A percentile compares a stretch with the other conserved stretches of the same genome.
Conservation (phyloP, 2,113 vertebrate genomes). For the Mormyrus lacerda region DNA sequence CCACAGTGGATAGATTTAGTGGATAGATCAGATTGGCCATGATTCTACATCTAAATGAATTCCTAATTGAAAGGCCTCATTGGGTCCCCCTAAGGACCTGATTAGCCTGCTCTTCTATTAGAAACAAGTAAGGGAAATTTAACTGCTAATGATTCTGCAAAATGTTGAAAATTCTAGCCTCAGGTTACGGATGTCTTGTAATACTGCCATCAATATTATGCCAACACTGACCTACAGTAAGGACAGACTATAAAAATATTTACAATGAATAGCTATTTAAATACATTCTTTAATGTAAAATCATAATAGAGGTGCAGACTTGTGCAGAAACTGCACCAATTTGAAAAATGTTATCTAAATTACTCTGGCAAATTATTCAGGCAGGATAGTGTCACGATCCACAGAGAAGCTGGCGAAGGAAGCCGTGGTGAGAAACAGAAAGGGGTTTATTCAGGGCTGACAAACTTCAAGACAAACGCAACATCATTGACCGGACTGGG, state of each 20-base stretch:
- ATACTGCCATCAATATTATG: neutral
- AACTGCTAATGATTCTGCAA: constrained; percentile 4
- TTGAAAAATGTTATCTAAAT: neutral
- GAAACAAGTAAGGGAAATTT: neutral
- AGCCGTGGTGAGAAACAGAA: no score
- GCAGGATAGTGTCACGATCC: no score
- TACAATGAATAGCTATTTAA: neutral
- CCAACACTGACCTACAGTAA: neutral
- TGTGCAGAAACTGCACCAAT: neutral
- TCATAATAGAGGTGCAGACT: neutral
- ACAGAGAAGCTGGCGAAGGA: no score
- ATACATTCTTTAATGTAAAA: neutral
- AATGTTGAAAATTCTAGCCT: neutral
- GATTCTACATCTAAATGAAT: constrained; percentile 3
- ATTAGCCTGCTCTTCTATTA: neutral
- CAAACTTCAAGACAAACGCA: no score
- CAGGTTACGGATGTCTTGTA: neutral
- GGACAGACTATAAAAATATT: neutral
- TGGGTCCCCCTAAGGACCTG: neutral
- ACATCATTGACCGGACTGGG: no score
- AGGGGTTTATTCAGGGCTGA: no score
- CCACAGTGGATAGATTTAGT: neutral
- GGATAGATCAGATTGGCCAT: neutral
- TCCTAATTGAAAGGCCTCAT: constrained; percentile 3
- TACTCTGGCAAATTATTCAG: neutral